A percentile compares a stretch with the other conserved stretches of the same genome.
Conservation (phyloP, 2,113 vertebrate species). For the Psettodes erumei region DNA sequence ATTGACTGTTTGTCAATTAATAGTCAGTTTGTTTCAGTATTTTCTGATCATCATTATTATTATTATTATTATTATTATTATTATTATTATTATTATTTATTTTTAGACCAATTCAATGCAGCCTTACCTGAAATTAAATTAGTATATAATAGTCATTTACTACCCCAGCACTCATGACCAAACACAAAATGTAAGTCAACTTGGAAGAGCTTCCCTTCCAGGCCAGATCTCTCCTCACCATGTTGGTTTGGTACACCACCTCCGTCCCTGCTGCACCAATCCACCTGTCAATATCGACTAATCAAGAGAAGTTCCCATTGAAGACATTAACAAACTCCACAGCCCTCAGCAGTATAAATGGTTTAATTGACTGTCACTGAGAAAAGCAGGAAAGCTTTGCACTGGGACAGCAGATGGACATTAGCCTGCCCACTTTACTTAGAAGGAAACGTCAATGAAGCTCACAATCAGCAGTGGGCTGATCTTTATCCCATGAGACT, state of each 20-base stretch:
- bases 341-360: conserved; percentile 18
- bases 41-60: too few species aligned
- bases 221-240: not conserved
- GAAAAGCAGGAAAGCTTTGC: conserved; percentile 54
- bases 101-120: too few species aligned
- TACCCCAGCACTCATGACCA: not conserved
- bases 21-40: too few species aligned
- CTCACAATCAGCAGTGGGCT: conserved; percentile 8
- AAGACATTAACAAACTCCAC: conserved; percentile 15
- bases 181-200: not conserved
- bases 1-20: too few species aligned
- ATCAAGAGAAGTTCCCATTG: conserved; percentile 27
- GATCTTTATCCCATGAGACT: not conserved
- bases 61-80: too few species aligned
- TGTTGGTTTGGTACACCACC: not conserved
- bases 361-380: conserved; percentile 45
- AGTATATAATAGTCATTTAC: conserved; percentile 11
- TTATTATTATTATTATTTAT: too few species aligned
- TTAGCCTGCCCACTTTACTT: conserved; percentile 18
- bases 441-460: conserved; percentile 37
- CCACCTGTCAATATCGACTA: conserved; percentile 23
- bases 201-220: not conserved
- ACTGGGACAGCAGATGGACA: conserved; percentile 36
- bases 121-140: not conserved
- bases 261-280: not conserved